A percentile compares a stretch with the other conserved stretches of the same genome.
phyloP scores from a whole-genome alignment of 2,888 invertebrate genomes.

The Lingula anatina region DNA sequence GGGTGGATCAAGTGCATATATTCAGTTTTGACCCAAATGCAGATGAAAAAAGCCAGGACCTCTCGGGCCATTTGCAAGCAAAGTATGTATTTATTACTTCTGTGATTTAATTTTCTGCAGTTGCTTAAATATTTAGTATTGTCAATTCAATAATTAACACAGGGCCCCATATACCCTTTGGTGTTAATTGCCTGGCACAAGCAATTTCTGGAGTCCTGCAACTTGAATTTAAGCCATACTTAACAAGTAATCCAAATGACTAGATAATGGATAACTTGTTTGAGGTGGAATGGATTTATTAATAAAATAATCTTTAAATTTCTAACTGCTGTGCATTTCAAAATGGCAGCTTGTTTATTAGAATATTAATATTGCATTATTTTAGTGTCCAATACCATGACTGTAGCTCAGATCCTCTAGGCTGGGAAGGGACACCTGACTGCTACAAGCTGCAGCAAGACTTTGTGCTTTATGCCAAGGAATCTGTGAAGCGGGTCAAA shows the following conservation, averaged over 20 bases:
- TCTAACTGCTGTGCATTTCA: not conserved
- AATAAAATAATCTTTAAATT: not conserved
- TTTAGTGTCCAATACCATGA: conserved; percentile 19
- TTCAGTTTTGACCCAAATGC: conserved; percentile 11
- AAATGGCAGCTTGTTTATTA: not conserved
- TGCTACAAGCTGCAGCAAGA: conserved; percentile 12
- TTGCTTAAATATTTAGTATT: not conserved
- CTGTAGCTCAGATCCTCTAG: conserved; percentile 15
- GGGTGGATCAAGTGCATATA: conserved; percentile 13
- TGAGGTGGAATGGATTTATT: no score
- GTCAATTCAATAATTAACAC: no score
- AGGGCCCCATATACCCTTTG: no score
- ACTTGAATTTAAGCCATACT: no score
- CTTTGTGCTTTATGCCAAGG: conserved; percentile 10
- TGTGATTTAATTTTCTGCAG: not conserved
- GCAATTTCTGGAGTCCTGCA: no score
- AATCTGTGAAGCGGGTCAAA: conserved; percentile 6
- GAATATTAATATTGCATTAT: conserved; percentile 1
- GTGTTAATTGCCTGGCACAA: no score
- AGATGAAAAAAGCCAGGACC: conserved; percentile 2
- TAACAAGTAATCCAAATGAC: no score
- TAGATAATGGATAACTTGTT: no score
- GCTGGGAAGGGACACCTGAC: conserved; percentile 13
- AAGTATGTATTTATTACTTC: conserved; percentile 2
- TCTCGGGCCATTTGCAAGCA: conserved; percentile 1